Conservation (phyloP, 2,113 vertebrate genomes). For the Martes martes region DNA sequence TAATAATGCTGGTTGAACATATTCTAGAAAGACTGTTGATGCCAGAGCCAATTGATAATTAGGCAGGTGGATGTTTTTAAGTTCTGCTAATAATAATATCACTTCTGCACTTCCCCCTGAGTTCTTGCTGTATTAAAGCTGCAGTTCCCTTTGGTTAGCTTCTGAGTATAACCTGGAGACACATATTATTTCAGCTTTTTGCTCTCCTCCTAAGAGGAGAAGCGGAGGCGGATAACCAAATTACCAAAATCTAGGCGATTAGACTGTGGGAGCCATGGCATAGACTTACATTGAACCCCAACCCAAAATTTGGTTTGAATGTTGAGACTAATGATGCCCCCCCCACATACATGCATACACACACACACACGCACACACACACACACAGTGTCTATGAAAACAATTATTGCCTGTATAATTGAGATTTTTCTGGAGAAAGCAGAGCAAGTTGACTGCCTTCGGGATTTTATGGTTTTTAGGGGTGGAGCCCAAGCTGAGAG, state of each 20-base stretch:
- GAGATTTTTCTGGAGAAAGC: not conserved
- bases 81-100: constrained; percentile 21
- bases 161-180: not conserved
- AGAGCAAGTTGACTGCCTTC: not conserved
- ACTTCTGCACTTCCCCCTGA: not conserved
- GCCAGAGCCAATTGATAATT: constrained; percentile 58
- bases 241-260: not conserved
- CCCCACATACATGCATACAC: too few species aligned
- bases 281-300: not conserved
- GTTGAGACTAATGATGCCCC: not conserved
- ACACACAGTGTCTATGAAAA: not conserved
- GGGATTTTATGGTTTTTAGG: not conserved
- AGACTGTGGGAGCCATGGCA: not conserved
- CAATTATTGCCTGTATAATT: not conserved
- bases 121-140: constrained; percentile 33
- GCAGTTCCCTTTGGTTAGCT: not conserved
- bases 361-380: too few species aligned
- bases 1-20: constrained; percentile 60
- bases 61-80: constrained; percentile 31
- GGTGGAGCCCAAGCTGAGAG: not conserved
- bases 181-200: not conserved
- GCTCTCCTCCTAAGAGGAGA: not conserved
- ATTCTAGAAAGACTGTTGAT: constrained; percentile 63
- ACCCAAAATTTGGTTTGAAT: not conserved
- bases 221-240: not conserved